These are phyloP conservation scores for Andricus grossulariae DNA, from an alignment of 1,140 invertebrate genomes.

Conservation along the genomic window DNA sequence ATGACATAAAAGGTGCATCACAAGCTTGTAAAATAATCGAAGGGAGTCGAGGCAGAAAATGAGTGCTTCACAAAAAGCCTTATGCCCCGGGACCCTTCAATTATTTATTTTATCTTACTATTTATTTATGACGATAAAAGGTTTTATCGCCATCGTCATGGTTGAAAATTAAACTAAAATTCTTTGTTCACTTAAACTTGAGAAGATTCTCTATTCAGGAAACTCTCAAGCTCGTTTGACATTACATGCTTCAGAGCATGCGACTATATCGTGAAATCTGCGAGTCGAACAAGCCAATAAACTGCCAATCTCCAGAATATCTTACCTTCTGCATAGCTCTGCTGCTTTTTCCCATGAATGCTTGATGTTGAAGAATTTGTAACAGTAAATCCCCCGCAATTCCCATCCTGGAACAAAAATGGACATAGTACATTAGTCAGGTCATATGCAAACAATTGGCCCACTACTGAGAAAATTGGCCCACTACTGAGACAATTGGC, in stretches of 20 bases:
- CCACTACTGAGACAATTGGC: too few relatives aligned
- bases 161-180: too few relatives aligned
- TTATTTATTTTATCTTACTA: too few relatives aligned
- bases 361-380: slow-evolving; percentile 96
- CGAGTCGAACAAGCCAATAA: slow-evolving; percentile 46
- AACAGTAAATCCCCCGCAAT: slow-evolving; percentile 92
- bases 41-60: too few relatives aligned
- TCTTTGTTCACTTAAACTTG: not conserved
- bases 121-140: too few relatives aligned
- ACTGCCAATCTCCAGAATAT: slow-evolving; percentile 40
- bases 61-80: too few relatives aligned
- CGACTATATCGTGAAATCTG: slow-evolving; percentile 34
- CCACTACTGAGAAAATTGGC: slow-evolving; percentile 11
- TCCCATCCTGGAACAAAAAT: slow-evolving; percentile 86
- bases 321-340: slow-evolving; percentile 94
- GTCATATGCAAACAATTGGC: slow-evolving; percentile 34
- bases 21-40: too few relatives aligned
- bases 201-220: not conserved
- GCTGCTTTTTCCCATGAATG: slow-evolving; percentile 97
- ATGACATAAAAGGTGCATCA: too few relatives aligned
- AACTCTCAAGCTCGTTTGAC: slow-evolving; percentile 48
- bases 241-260: not conserved
- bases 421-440: not conserved
- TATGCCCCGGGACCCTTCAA: too few relatives aligned
- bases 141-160: too few relatives aligned